Percentiles rank a stretch among this genome's conserved stretches.
Conservation (phyloP, 2,113 vertebrate genomes). For the Ameiurus melas region DNA sequence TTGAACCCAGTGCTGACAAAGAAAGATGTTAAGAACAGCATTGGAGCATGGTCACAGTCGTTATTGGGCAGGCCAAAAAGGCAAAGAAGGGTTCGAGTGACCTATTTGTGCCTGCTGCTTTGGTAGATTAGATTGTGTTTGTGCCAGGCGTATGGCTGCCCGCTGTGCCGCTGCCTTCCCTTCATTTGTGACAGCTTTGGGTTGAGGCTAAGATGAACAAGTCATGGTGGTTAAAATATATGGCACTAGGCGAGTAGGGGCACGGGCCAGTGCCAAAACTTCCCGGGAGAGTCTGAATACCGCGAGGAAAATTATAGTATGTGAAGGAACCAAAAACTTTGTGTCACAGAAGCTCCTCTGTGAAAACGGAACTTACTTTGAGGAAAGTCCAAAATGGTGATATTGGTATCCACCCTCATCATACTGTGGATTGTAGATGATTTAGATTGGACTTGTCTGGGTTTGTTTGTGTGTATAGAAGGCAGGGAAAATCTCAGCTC, state of each 20-base stretch:
- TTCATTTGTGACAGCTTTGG: slow-evolving; percentile 69
- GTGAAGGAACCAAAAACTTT: background rate
- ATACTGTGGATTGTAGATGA: slow-evolving; percentile 47
- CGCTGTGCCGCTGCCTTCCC: slow-evolving; percentile 59
- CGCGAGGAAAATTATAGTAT: background rate
- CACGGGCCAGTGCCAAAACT: slow-evolving; percentile 25
- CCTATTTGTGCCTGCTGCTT: slow-evolving; percentile 52
- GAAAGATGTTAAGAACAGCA: background rate
- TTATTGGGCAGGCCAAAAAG: slow-evolving; percentile 15
- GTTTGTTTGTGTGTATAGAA: slow-evolving; percentile 24
- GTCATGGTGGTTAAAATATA: slow-evolving; percentile 50
- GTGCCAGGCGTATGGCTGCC: slow-evolving; percentile 66
- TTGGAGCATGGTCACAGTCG: background rate
- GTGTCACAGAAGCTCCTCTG: background rate
- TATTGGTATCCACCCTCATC: slow-evolving; percentile 32
- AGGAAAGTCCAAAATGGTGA: background rate
- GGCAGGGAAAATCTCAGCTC: slow-evolving; percentile 69
- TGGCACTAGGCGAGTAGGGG: slow-evolving; percentile 42
- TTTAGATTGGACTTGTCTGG: slow-evolving; percentile 56
- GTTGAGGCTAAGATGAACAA: slow-evolving; percentile 49
- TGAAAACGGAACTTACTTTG: background rate
- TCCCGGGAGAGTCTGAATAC: slow-evolving; percentile 3
- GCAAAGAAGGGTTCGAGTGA: slow-evolving; percentile 45
- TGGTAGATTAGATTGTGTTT: slow-evolving; percentile 59
- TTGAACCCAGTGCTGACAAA: background rate